These are phyloP conservation scores for Caenorhabditis zanzibari DNA, from an alignment of 2,888 invertebrate species.

Conservation along the genomic window DNA sequence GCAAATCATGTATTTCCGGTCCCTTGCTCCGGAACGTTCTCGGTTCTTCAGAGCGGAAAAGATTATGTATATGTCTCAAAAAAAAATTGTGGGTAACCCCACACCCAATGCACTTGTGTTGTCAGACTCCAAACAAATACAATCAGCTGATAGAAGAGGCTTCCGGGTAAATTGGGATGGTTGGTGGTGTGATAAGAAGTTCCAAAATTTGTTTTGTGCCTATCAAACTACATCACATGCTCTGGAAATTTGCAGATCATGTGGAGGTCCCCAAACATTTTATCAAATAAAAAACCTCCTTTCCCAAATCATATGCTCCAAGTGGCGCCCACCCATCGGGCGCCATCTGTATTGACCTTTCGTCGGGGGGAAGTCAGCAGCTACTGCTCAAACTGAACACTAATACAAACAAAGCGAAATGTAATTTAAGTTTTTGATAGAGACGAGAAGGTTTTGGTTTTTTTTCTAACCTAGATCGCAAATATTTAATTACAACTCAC, in stretches of 20 bases:
- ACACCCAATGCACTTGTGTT: constrained; percentile 1
- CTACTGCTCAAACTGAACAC: constrained; percentile 35
- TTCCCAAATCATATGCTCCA: constrained; percentile 43
- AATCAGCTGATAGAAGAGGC: constrained; percentile 18
- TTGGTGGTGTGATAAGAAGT: constrained; percentile 27
- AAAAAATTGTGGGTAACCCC: background rate
- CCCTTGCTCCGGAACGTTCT: constrained; percentile 11
- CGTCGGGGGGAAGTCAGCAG: constrained; percentile 24
- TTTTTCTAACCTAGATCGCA: background rate
- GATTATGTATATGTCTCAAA: background rate
- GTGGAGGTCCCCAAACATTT: constrained; percentile 29
- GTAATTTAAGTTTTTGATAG: constrained; percentile 30
- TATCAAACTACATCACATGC: constrained; percentile 27
- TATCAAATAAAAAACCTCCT: no score
- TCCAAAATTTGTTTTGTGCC: background rate
- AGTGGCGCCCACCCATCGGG: constrained; percentile 41
- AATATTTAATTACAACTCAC: constrained; percentile 12
- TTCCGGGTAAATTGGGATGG: constrained; percentile 5
- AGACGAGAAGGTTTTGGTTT: background rate
- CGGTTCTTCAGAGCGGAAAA: constrained; percentile 1
- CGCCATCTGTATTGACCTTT: constrained; percentile 56
- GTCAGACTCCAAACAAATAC: background rate
- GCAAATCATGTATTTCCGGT: constrained; percentile 32
- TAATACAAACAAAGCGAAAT: constrained; percentile 45
- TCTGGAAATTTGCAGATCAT: constrained; percentile 4